phyloP scores from a whole-genome alignment of 2,797 vertebrate species.

The Coreius guichenoti region DNA sequence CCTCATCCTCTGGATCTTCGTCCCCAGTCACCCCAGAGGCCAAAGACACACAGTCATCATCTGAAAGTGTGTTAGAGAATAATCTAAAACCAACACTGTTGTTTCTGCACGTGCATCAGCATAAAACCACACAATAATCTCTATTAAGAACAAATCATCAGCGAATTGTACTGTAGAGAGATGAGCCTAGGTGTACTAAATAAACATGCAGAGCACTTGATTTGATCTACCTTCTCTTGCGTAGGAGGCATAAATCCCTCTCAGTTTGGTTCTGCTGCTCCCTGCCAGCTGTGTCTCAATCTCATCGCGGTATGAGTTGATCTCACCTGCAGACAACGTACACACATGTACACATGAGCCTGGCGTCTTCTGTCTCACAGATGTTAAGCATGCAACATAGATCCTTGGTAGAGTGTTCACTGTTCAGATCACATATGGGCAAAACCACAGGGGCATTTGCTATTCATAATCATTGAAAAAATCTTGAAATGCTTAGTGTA shows the following conservation, averaged over 20 bases:
- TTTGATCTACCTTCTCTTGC: constrained; percentile 77
- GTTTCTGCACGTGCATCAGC: background rate
- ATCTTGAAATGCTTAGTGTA: constrained; percentile 12
- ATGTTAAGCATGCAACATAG: background rate
- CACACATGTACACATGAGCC: constrained; percentile 11
- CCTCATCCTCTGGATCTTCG: constrained; percentile 83
- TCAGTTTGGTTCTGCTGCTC: constrained; percentile 87
- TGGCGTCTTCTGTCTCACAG: background rate
- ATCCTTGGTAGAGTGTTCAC: background rate
- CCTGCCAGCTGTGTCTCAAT: constrained; percentile 93
- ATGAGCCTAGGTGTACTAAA: background rate
- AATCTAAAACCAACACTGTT: constrained; percentile 2
- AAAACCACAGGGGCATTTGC: constrained; percentile 11
- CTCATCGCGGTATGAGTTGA: constrained; percentile 91
- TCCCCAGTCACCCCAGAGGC: constrained; percentile 74
- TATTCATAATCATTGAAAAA: constrained; percentile 15
- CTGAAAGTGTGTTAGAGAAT: constrained; percentile 58
- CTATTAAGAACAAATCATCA: constrained; percentile 19
- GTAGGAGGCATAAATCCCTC: constrained; percentile 88
- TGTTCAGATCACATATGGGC: background rate
- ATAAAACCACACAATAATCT: constrained; percentile 25
- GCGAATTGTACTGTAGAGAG: background rate
- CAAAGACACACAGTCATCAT: constrained; percentile 74
- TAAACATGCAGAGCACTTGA: constrained; percentile 26
- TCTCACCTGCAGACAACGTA: constrained; percentile 83